Percentiles rank a stretch among this genome's conserved stretches.
Evolutionary conservation across 2,113 vertebrate genomes (phyloP).

Genomic region (Ameiurus melas): DNA sequence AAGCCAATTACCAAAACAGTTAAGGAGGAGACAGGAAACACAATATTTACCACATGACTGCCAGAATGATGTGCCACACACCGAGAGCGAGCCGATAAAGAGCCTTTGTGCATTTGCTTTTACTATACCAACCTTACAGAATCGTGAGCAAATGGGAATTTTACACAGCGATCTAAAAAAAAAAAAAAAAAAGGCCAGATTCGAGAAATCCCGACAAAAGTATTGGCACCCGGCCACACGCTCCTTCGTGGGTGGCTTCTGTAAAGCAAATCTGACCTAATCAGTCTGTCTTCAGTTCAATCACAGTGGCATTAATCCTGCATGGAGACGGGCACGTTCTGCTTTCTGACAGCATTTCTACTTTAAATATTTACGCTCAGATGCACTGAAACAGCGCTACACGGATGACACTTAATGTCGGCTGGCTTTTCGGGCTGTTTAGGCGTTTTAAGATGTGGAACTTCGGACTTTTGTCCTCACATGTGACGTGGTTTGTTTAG

Average conservation of each 20-base stretch:
- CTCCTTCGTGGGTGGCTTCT: conserved; percentile 36
- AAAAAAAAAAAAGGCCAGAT: not conserved
- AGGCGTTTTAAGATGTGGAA: conserved; percentile 27
- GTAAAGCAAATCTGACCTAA: conserved; percentile 20
- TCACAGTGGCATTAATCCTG: conserved; percentile 31
- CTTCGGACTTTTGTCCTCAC: not conserved
- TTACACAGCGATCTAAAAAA: not conserved
- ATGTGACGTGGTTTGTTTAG: conserved; percentile 11
- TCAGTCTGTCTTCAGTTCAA: conserved; percentile 42
- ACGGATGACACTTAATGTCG: conserved; percentile 62
- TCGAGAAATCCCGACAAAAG: not conserved
- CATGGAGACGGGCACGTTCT: conserved; percentile 53
- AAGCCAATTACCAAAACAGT: conserved; percentile 80
- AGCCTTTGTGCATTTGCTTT: conserved; percentile 54
- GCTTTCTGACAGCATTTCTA: conserved; percentile 56
- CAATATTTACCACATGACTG: conserved; percentile 78
- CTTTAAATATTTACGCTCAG: conserved; percentile 63
- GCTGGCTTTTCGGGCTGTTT: conserved; percentile 70
- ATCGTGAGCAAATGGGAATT: not conserved
- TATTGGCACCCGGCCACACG: not conserved
- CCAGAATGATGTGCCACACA: conserved; percentile 69
- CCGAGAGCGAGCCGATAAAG: conserved; percentile 49
- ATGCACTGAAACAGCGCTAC: conserved; percentile 60
- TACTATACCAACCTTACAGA: not conserved
- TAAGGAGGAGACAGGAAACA: conserved; percentile 78